A percentile compares a stretch with the other conserved stretches of the same genome.
These are phyloP conservation scores for Coregonus sp. DNA, from an alignment of 2,797 vertebrate species.

Conservation along the genomic window DNA sequence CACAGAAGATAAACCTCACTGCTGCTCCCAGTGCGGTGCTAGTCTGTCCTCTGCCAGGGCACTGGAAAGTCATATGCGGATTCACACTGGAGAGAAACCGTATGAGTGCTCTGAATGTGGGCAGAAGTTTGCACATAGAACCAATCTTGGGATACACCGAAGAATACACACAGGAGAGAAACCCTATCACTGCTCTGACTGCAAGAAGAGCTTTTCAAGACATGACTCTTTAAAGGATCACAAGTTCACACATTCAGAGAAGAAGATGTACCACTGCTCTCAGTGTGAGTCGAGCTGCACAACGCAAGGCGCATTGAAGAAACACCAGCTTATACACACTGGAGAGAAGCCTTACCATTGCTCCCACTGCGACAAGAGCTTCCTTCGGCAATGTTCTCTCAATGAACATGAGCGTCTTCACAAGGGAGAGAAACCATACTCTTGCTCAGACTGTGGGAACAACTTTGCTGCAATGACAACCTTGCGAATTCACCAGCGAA, in stretches of 20 bases:
- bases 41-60: not conserved
- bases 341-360: not conserved
- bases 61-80: not conserved
- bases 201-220: not conserved
- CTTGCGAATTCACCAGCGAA: not conserved
- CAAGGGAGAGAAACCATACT: not conserved
- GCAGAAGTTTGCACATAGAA: not conserved
- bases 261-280: not conserved
- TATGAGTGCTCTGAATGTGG: not conserved
- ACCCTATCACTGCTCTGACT: not conserved
- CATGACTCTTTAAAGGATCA: accelerated
- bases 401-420: not conserved
- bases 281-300: not conserved
- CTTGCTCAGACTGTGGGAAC: not conserved
- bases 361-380: not conserved
- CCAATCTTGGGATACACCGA: not conserved
- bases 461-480: not conserved
- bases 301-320: not conserved
- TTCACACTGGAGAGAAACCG: not conserved
- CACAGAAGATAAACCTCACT: not conserved
- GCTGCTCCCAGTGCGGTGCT: not conserved
- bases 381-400: not conserved
- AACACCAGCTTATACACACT: not conserved
- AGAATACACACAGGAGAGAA: not conserved
- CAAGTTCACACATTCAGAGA: not conserved